Evolutionary conservation across 2,888 invertebrate species (phyloP).

Genomic region (Scaptomyza flava): DNA sequence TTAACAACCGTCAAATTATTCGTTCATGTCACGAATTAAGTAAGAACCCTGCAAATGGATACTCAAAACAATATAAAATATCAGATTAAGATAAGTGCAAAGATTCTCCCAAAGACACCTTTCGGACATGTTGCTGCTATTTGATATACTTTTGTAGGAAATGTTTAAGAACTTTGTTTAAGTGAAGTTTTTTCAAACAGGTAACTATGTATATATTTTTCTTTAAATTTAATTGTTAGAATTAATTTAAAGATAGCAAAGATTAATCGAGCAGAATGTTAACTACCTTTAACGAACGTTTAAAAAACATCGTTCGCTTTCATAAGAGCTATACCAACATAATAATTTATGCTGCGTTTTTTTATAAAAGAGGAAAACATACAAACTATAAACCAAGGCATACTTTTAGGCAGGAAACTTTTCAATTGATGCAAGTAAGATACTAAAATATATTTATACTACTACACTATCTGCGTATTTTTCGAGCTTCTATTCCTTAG

Average conservation of each 20-base stretch:
- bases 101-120: constrained; percentile 52
- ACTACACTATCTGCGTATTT: background rate
- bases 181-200: too few relatives aligned
- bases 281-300: constrained; percentile 18
- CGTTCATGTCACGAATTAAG: too few relatives aligned
- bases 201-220: too few relatives aligned
- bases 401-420: constrained; percentile 39
- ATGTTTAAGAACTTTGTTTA: constrained; percentile 32
- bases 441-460: too few relatives aligned
- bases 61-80: background rate
- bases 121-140: constrained; percentile 16
- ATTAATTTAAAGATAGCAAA: too few relatives aligned
- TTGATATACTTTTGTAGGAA: constrained; percentile 26
- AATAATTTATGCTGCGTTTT: background rate
- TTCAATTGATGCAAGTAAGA: background rate
- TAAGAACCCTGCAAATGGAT: constrained; percentile 47
- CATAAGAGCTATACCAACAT: background rate
- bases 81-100: too few relatives aligned
- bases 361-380: background rate
- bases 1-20: constrained; percentile 17
- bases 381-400: background rate
- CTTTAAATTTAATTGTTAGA: constrained; percentile 30
- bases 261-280: too few relatives aligned
- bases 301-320: too few relatives aligned
- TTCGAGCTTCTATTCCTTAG: constrained; percentile 47